Evolutionary conservation across 1,140 invertebrate genomes (phyloP).

Genomic region (Zaprionus africanus): DNA sequence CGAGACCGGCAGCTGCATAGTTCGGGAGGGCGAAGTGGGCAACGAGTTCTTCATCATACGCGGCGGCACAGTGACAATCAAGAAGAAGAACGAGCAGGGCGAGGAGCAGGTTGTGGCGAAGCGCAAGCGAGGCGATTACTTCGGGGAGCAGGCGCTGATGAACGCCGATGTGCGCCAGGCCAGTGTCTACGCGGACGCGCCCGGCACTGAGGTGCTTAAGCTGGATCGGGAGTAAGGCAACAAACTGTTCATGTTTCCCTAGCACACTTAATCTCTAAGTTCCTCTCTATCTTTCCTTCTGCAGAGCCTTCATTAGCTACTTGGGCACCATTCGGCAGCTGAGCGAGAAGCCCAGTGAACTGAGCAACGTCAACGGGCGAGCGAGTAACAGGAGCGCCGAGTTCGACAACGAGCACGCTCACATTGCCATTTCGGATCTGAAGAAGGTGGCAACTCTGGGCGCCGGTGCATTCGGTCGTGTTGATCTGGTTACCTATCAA

Average conservation of each 20-base stretch:
- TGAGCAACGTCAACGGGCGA: conserved; percentile 26
- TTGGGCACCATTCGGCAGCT: conserved; percentile 84
- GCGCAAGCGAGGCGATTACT: conserved; percentile 90
- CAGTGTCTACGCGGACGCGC: conserved; percentile 93
- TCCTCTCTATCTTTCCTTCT: too few species aligned
- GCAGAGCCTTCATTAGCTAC: conserved; percentile 86
- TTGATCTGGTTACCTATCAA: conserved; percentile 90
- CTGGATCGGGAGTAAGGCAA: conserved; percentile 91
- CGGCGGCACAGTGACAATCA: conserved; percentile 93
- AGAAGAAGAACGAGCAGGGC: conserved; percentile 86
- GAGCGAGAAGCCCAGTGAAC: conserved; percentile 58
- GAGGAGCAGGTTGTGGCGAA: conserved; percentile 87
- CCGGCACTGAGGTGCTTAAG: conserved; percentile 95
- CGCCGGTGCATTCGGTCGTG: conserved; percentile 96
- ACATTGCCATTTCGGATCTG: conserved; percentile 91
- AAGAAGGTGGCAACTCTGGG: conserved; percentile 94
- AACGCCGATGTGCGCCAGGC: conserved; percentile 94
- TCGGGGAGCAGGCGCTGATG: conserved; percentile 91
- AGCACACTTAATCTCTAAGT: neutral
- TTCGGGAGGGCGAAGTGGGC: conserved; percentile 96
- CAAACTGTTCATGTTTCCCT: neutral
- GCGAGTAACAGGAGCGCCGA: conserved; percentile 60
- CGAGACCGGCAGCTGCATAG: conserved; percentile 92
- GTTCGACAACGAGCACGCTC: conserved; percentile 87
- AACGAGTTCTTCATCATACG: conserved; percentile 99